A percentile compares a stretch with the other conserved stretches of the same genome.
Evolutionary conservation across 2,888 invertebrate genomes (phyloP).

Genomic region (Beris morrisii): DNA sequence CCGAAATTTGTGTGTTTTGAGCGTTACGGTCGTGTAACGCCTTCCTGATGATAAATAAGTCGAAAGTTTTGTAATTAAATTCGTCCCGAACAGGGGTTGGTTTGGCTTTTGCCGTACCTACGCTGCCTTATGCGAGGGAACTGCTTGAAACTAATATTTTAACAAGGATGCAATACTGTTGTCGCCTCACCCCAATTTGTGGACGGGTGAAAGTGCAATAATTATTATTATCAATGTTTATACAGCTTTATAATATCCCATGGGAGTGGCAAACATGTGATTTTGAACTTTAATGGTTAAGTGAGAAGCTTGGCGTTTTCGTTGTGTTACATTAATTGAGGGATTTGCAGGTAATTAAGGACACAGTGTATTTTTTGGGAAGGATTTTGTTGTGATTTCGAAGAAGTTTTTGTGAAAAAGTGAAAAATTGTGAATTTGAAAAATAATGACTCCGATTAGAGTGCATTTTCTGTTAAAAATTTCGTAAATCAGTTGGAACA

Average conservation of each 20-base stretch:
- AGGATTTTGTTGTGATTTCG: too few relatives aligned
- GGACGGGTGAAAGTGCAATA: neutral
- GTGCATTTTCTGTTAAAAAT: too few relatives aligned
- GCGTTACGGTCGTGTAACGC: slow-evolving; percentile 1
- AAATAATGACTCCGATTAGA: too few relatives aligned
- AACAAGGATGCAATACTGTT: neutral
- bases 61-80: slow-evolving; percentile 24
- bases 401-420: too few relatives aligned
- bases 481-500: too few relatives aligned
- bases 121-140: neutral
- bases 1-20: neutral
- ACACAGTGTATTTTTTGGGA: too few relatives aligned
- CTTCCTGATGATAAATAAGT: slow-evolving; percentile 14
- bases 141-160: neutral
- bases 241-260: slow-evolving; percentile 2
- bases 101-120: neutral
- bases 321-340: slow-evolving; percentile 5
- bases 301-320: neutral
- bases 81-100: slow-evolving; percentile 4
- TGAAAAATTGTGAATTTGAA: too few relatives aligned
- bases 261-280: neutral
- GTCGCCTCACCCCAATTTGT: neutral
- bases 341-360: slow-evolving; percentile 6
- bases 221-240: slow-evolving; percentile 21
- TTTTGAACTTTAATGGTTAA: neutral